Percentiles rank a stretch among this genome's conserved stretches.
Evolutionary conservation across 2,888 invertebrate genomes (phyloP).

Genomic region (Cataglyphis altisquamis): DNA sequence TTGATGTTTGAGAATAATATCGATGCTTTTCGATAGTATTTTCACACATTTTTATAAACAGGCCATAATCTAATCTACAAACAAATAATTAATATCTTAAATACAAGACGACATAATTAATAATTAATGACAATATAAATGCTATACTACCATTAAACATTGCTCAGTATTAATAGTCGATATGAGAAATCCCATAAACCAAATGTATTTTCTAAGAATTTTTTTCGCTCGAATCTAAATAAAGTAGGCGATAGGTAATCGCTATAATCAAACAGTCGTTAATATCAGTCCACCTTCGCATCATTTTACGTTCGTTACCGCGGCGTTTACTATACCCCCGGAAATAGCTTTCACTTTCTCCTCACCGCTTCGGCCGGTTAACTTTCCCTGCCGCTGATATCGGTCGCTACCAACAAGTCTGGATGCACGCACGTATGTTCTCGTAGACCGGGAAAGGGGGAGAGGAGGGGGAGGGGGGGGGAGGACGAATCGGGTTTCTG

Average conservation of each 20-base stretch:
- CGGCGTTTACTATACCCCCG: conserved; percentile 73
- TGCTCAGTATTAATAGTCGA: not conserved
- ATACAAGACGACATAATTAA: not conserved
- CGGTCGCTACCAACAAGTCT: conserved; percentile 35
- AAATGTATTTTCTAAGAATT: not conserved
- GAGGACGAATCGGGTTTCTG: conserved; percentile 79
- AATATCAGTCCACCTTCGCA: conserved; percentile 73
- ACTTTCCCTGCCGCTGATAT: conserved; percentile 78
- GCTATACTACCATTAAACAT: not conserved
- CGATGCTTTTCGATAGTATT: not conserved
- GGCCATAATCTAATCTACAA: not conserved
- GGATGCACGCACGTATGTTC: conserved; percentile 56
- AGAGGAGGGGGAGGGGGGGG: conserved; percentile 40
- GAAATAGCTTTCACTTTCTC: conserved; percentile 83
- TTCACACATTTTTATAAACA: not conserved
- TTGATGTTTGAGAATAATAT: not conserved
- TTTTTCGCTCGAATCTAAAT: not conserved
- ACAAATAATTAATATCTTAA: not conserved
- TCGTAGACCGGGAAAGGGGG: conserved; percentile 44
- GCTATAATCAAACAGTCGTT: conserved; percentile 65
- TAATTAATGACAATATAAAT: not conserved
- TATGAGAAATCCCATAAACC: not conserved
- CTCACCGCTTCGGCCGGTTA: conserved; percentile 71
- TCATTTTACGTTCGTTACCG: conserved; percentile 54
- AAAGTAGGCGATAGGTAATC: conserved; percentile 32